These are phyloP conservation scores for Amblyraja radiata DNA, from an alignment of 2,797 vertebrate species.

Conservation along the genomic window DNA sequence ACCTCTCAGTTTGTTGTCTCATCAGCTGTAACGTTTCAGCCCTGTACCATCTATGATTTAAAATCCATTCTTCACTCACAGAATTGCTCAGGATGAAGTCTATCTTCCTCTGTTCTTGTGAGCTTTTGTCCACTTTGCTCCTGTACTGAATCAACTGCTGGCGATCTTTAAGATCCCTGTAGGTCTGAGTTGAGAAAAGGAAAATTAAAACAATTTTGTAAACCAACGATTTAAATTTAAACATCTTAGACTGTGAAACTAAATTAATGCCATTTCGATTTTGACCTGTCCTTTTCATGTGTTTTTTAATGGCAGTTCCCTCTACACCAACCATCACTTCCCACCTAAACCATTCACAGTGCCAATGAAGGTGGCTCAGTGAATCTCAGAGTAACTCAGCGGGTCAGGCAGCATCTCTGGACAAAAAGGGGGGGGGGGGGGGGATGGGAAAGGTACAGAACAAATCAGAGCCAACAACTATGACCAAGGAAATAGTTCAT, in stretches of 20 bases:
- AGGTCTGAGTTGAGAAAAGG: conserved; percentile 62
- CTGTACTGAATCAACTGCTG: conserved; percentile 75
- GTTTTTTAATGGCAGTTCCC: not conserved
- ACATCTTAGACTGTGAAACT: not conserved
- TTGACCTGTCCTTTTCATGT: not conserved
- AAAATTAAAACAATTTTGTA: not conserved
- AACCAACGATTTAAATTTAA: not conserved
- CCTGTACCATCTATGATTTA: not conserved
- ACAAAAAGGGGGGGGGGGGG: no score
- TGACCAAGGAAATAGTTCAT: no score
- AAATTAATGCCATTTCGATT: not conserved
- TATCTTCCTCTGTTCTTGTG: conserved; percentile 76
- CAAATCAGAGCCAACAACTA: no score
- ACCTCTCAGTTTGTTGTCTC: no score
- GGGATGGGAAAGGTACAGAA: no score
- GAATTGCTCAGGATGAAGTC: conserved; percentile 67
- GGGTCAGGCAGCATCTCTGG: no score
- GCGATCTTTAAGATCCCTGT: conserved; percentile 83
- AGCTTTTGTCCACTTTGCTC: conserved; percentile 74
- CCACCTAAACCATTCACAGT: not conserved
- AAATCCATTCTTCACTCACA: conserved; percentile 52
- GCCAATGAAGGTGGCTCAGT: not conserved
- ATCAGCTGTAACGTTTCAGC: not conserved
- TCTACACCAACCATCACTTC: not conserved
- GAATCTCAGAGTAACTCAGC: no score